phyloP scores from a whole-genome alignment of 2,888 invertebrate genomes.

The Pharmacophagus antenor region DNA sequence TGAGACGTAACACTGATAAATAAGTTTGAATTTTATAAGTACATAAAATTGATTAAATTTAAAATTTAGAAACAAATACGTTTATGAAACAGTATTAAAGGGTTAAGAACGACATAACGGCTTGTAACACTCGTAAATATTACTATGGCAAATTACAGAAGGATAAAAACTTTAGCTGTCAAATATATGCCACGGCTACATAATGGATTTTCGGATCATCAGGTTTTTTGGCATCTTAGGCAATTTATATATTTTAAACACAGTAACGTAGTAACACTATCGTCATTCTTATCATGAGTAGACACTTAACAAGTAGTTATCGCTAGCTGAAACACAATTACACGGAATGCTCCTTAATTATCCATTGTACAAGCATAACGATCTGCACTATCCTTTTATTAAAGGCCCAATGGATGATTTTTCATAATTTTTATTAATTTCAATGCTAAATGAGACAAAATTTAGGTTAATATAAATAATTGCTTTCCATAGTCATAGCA shows the following conservation, averaged over 20 bases:
- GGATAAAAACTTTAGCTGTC: background rate
- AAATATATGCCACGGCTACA: background rate
- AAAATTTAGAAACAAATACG: background rate
- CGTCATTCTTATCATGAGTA: constrained; percentile 13
- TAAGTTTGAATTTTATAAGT: too few species aligned
- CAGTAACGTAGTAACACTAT: background rate
- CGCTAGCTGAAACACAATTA: background rate
- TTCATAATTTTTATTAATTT: too few species aligned
- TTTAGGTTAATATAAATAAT: background rate
- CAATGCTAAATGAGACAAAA: too few species aligned
- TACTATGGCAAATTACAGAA: background rate
- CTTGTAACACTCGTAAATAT: background rate
- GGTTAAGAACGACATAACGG: too few species aligned
- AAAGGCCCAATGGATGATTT: too few species aligned
- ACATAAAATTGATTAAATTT: too few species aligned
- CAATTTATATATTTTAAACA: background rate
- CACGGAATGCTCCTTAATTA: constrained; percentile 3
- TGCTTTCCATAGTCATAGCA: too few species aligned
- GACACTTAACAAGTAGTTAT: constrained; percentile 1
- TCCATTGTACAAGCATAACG: too few species aligned
- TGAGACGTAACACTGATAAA: too few species aligned
- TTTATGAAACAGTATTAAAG: too few species aligned
- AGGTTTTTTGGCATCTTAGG: background rate
- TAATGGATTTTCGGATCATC: background rate
- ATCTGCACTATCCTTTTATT: background rate